Evolutionary conservation across 2,113 vertebrate genomes (phyloP).

Genomic region (Sorex fumeus): DNA sequence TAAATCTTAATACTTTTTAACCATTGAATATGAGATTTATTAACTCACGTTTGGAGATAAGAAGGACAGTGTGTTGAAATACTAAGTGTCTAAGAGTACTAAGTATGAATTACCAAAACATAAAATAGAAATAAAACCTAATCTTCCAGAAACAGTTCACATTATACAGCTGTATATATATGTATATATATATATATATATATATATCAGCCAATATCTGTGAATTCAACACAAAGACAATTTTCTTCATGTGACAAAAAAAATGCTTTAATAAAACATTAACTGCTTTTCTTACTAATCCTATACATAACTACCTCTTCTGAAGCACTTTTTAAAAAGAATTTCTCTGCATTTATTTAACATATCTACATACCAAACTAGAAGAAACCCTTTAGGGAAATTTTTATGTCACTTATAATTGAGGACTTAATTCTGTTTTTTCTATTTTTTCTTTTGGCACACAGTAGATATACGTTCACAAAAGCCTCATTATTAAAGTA

Average conservation of each 20-base stretch:
- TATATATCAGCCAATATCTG: neutral
- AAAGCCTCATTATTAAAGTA: neutral
- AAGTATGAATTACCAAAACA: conserved; percentile 57
- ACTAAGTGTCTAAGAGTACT: conserved; percentile 30
- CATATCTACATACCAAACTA: neutral
- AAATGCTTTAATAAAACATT: neutral
- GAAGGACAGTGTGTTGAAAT: conserved; percentile 18
- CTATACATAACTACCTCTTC: conserved; percentile 11
- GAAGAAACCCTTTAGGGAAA: neutral
- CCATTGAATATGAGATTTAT: conserved; percentile 19
- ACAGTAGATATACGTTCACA: neutral
- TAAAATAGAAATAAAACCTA: conserved; percentile 34
- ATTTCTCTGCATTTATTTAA: conserved; percentile 31
- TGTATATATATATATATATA: neutral
- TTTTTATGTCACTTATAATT: neutral
- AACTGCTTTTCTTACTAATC: neutral
- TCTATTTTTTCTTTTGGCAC: neutral
- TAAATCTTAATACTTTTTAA: conserved; percentile 9
- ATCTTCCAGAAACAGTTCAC: conserved; percentile 21
- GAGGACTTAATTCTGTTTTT: neutral
- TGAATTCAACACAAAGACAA: conserved; percentile 45
- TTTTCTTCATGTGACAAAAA: conserved; percentile 40
- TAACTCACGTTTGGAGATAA: conserved; percentile 32
- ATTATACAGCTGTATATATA: neutral
- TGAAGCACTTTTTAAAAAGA: conserved; percentile 33